phyloP scores from a whole-genome alignment of 1,140 invertebrate genomes.

The Drosophila tsacasi region DNA sequence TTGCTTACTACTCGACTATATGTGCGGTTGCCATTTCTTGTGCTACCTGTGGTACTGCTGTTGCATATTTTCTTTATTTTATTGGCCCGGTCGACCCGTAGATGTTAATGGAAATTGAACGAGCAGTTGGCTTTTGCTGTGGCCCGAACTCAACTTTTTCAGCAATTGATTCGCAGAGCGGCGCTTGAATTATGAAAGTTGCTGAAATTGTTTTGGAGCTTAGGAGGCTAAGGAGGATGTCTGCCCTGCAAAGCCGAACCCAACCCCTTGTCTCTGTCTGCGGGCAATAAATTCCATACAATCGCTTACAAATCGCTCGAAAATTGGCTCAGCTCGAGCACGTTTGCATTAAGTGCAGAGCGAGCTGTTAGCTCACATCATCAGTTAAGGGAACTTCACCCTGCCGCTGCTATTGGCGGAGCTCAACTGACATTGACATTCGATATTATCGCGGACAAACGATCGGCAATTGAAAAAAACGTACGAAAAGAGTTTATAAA shows the following conservation, averaged over 20 bases:
- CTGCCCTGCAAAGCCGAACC: slow-evolving; percentile 10
- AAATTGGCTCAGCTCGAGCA: slow-evolving; percentile 75
- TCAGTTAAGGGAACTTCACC: slow-evolving; percentile 61
- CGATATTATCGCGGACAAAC: slow-evolving; percentile 75
- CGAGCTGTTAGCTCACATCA: slow-evolving; percentile 27
- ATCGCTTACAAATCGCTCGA: slow-evolving; percentile 81
- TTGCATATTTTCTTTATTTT: slow-evolving; percentile 78
- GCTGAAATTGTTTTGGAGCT: slow-evolving; percentile 71
- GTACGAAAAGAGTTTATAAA: slow-evolving; percentile 69
- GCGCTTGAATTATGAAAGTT: slow-evolving; percentile 73
- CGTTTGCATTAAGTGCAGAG: slow-evolving; percentile 63
- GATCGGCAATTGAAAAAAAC: slow-evolving; percentile 77
- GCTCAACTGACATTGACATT: slow-evolving; percentile 76
- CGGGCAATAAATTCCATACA: slow-evolving; percentile 59
- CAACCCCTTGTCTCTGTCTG: background rate
- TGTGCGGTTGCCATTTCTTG: slow-evolving; percentile 41
- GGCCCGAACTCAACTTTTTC: slow-evolving; percentile 50
- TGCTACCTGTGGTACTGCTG: slow-evolving; percentile 23
- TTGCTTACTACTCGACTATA: slow-evolving; percentile 46
- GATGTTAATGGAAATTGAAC: slow-evolving; percentile 81
- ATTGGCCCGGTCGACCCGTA: slow-evolving; percentile 56
- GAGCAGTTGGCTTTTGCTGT: slow-evolving; percentile 54
- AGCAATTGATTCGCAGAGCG: slow-evolving; percentile 40
- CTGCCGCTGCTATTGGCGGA: slow-evolving; percentile 3
- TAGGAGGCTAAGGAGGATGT: slow-evolving; percentile 5